Evolutionary conservation across 37 sponge, comb jelly and placozoan genomes (phyloP).

Genomic region (Bolinopsis microptera): DNA sequence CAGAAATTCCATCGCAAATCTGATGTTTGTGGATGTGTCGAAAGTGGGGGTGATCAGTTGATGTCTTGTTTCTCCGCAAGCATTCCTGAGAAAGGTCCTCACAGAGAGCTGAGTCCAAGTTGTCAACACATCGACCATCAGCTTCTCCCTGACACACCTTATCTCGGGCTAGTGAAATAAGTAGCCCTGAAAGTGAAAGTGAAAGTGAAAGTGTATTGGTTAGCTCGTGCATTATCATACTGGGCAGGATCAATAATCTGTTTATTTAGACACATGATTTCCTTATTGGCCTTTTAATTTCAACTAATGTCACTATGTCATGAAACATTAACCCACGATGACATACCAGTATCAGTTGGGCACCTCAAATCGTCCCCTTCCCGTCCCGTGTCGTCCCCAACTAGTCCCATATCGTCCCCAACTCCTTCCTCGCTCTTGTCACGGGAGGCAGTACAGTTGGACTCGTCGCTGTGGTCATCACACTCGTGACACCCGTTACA

Average conservation of each 20-base stretch:
- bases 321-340: no score
- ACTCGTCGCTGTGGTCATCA: background rate
- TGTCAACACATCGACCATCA: background rate
- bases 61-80: background rate
- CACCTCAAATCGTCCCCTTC: background rate
- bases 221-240: background rate
- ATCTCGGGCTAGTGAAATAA: background rate
- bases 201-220: background rate
- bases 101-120: background rate
- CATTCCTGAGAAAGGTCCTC: background rate
- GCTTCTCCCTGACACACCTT: background rate
- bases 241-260: background rate
- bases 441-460: background rate
- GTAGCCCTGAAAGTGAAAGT: background rate
- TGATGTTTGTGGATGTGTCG: constrained; percentile 2
- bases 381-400: background rate
- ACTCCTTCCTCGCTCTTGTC: background rate
- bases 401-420: background rate
- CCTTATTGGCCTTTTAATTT: no score
- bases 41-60: background rate
- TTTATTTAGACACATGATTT: no score
- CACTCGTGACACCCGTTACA: constrained; percentile 55
- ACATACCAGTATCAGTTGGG: background rate
- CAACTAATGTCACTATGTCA: no score
- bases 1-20: background rate